Evolutionary conservation across 2,113 vertebrate genomes (phyloP), one percentile per base, ranked within the genome.

Genomic region (Xyliphius kryptos): DNA sequence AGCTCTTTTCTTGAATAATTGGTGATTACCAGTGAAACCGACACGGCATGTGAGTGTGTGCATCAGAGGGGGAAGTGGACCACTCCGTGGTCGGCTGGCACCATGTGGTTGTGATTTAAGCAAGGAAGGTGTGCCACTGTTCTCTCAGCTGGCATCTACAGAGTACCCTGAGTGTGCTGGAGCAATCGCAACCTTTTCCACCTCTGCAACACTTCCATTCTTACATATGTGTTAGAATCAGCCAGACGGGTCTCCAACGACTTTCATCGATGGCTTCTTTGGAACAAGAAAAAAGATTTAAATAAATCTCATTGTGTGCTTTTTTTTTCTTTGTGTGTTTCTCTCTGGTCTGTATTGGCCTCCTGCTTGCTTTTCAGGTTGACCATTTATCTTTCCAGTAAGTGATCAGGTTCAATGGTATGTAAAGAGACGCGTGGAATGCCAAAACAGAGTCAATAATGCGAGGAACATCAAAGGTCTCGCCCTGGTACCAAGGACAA

Each of bases 21-120:
- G 70, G 70, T 65, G 61, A 72, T 72, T 68, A 68, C 43, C 62
- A 59, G 55, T 64, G 66, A 49, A 64, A 64, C 61, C 60, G 61
- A 50, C 61, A 8, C 22, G 47, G 46, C 53, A 37, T 65, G 47
- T 61, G 56, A 48, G 62, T 64, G 55, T 48, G 66, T 66, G 68
- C 54, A 51, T 56, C 15, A 16, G 21, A 41, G 52, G 5, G 52
- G 56, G 53, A 3, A 58, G 14, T 8, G 37, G 38, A 37, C 5
- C 17, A 56, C 51, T 69, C 41, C 50, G 70, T 69, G 66, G 64
- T 53, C 52, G 56, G 57, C 65, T 64, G 61, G 61, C 67, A 63
- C 76, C 81, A 80, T 78, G 70, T 80, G 80, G 68, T 76, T 73
- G 73, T 79, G 69, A 81, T 85, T 82, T 76, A 66, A 61, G 73